These are phyloP conservation scores for Crossocerus cetratus DNA, from an alignment of 2,888 invertebrate species.

Conservation along the genomic window DNA sequence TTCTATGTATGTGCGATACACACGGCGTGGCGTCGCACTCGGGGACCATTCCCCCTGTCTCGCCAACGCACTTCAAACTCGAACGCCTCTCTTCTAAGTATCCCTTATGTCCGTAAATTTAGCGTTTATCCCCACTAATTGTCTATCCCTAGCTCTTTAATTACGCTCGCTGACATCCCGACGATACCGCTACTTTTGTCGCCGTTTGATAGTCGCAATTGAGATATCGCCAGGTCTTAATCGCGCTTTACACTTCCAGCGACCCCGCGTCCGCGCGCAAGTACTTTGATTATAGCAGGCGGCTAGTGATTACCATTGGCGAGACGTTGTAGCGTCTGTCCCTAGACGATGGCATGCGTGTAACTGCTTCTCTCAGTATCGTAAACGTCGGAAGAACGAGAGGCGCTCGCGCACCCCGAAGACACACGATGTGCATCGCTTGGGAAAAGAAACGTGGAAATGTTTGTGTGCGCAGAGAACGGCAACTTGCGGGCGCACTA, in stretches of 20 bases:
- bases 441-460: background rate
- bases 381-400: too few relatives aligned
- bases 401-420: too few relatives aligned
- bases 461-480: slow-evolving; percentile 64
- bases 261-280: background rate
- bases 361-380: too few relatives aligned
- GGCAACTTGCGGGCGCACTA: slow-evolving; percentile 76
- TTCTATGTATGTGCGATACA: slow-evolving; percentile 21
- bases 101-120: background rate
- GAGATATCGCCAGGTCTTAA: background rate
- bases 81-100: background rate
- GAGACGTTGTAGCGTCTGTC: too few relatives aligned
- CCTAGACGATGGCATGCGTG: too few relatives aligned
- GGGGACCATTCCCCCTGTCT: background rate
- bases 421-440: too few relatives aligned
- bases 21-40: background rate
- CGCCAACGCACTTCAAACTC: background rate
- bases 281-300: too few relatives aligned
- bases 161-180: background rate
- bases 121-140: background rate
- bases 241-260: background rate
- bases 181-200: background rate
- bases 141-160: background rate
- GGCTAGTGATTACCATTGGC: too few relatives aligned
- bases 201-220: background rate